Evolutionary conservation across 2,797 vertebrate genomes (phyloP).

Genomic region (Enteromius paludinosus): DNA sequence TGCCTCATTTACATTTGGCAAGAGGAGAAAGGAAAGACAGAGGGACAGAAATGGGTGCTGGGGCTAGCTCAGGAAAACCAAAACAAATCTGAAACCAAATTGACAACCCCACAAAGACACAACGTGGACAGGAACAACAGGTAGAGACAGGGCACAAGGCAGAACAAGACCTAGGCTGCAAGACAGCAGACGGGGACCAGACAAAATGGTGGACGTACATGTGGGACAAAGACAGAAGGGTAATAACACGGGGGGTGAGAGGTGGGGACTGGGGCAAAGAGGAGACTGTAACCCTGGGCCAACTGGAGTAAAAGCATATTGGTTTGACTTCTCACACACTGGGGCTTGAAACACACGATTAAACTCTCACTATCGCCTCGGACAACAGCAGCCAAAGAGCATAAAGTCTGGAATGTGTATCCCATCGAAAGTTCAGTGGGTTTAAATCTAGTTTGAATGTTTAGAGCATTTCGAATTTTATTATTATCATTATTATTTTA

Average conservation of each 20-base stretch:
- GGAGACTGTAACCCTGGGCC: conserved; percentile 70
- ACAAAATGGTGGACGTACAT: conserved; percentile 82
- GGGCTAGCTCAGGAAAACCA: conserved; percentile 69
- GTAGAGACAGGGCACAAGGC: conserved; percentile 54
- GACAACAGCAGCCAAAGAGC: background rate
- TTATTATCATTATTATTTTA: too few species aligned
- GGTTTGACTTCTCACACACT: conserved; percentile 80
- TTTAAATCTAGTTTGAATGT: conserved; percentile 3
- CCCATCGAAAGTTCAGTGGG: background rate
- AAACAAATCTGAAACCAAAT: conserved; percentile 51
- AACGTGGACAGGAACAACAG: conserved; percentile 62
- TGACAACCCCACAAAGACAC: conserved; percentile 67
- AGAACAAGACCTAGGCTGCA: conserved; percentile 75
- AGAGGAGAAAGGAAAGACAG: conserved; percentile 59
- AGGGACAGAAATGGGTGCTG: conserved; percentile 62
- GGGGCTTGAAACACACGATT: conserved; percentile 81
- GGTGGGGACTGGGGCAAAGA: conserved; percentile 71
- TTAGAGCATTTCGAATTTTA: background rate
- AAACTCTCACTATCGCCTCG: conserved; percentile 49
- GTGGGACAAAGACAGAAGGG: conserved; percentile 69
- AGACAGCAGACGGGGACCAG: conserved; percentile 77
- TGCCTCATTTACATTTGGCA: conserved; percentile 51
- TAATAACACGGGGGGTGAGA: conserved; percentile 53
- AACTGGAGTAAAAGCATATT: conserved; percentile 67
- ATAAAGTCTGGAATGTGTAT: background rate